Conservation (phyloP, 2,797 vertebrate species). For the Sebastes iracundus region DNA sequence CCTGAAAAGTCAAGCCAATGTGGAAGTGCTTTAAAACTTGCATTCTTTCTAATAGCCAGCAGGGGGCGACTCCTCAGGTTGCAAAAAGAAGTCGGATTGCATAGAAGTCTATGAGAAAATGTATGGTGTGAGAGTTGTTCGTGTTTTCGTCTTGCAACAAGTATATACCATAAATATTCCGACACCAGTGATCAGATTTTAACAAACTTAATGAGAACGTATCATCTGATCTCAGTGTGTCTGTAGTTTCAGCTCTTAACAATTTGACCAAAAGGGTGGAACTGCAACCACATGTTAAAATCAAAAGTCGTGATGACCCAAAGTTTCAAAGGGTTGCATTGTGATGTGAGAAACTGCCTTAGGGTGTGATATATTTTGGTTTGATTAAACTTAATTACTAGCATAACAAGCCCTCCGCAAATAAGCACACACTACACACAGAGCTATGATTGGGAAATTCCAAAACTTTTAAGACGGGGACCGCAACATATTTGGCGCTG, state of each 20-base stretch:
- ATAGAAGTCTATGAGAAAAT: too few relatives aligned
- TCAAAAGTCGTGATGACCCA: not conserved
- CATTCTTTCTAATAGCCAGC: too few relatives aligned
- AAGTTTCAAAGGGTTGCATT: not conserved
- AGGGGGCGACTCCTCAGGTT: too few relatives aligned
- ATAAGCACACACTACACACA: not conserved
- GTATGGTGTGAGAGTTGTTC: too few relatives aligned
- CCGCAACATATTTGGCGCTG: constrained; percentile 19
- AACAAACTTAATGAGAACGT: not conserved
- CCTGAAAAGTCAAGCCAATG: too few relatives aligned
- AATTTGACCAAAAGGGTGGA: not conserved
- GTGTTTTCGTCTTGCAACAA: too few relatives aligned
- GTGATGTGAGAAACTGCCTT: not conserved
- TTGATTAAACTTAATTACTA: constrained; percentile 35
- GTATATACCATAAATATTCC: not conserved
- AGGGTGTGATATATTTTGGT: constrained; percentile 3
- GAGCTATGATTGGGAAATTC: constrained; percentile 21
- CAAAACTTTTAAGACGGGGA: not conserved
- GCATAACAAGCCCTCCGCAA: not conserved
- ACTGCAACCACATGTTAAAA: not conserved
- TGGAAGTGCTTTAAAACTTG: too few relatives aligned
- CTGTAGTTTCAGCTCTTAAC: not conserved
- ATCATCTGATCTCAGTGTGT: not conserved
- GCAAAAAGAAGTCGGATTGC: too few relatives aligned
- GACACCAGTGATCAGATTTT: not conserved